Conservation (phyloP, 2,113 vertebrate genomes). For the Pterocles gutturalis region DNA sequence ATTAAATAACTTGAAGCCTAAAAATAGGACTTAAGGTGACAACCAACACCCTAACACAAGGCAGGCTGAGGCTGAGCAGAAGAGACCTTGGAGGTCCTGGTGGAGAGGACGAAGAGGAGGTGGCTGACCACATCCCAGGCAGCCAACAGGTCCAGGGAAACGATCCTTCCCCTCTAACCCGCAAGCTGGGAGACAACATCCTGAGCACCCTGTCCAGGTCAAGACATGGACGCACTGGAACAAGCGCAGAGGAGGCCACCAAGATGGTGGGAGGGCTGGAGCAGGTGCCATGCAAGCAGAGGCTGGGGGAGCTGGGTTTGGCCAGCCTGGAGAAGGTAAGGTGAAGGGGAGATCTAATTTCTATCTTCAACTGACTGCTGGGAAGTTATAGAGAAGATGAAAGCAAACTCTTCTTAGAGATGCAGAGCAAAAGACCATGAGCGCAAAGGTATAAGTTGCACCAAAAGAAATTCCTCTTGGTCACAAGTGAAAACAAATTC, state of each 20-base stretch:
- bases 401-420: background rate
- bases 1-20: background rate
- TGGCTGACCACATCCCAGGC: background rate
- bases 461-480: background rate
- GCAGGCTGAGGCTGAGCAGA: background rate
- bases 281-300: background rate
- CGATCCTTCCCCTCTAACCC: fast-evolving
- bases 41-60: background rate
- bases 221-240: fast-evolving
- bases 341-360: background rate
- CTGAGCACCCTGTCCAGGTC: fast-evolving
- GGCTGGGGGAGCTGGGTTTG: background rate
- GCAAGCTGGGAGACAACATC: fast-evolving
- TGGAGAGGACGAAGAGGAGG: background rate
- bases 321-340: background rate
- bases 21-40: background rate
- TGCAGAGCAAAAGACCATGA: background rate
- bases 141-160: background rate
- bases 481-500: background rate
- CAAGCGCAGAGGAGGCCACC: background rate
- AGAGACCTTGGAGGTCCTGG: background rate
- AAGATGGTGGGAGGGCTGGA: fast-evolving
- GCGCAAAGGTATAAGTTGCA: background rate
- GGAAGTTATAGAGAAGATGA: background rate
- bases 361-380: fast-evolving